Conservation (phyloP, 2,888 invertebrate species). For the Phyllotreta striolata region DNA sequence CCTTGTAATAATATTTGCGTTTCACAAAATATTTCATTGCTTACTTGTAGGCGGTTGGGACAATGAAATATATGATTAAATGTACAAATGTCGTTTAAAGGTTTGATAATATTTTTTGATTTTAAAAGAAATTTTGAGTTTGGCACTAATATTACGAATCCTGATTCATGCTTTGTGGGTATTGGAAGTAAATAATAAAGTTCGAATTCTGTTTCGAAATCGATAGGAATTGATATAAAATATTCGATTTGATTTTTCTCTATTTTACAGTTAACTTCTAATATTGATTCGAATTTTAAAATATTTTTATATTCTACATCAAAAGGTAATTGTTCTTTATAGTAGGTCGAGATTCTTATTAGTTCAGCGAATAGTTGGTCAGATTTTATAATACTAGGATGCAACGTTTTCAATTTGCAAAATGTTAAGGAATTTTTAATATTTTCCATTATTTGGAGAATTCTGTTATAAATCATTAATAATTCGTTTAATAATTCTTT, state of each 20-base stretch:
- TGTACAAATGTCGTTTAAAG: conserved; percentile 31
- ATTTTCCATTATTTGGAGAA: neutral
- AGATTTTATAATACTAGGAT: conserved; percentile 32
- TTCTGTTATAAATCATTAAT: neutral
- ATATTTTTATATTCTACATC: conserved; percentile 31
- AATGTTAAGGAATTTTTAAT: conserved; percentile 33
- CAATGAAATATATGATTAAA: conserved; percentile 30
- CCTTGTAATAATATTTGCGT: neutral
- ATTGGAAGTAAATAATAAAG: conserved; percentile 26
- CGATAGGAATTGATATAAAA: conserved; percentile 33
- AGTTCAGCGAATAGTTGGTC: conserved; percentile 27
- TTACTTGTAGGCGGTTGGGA: conserved; percentile 12
- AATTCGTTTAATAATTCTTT: neutral
- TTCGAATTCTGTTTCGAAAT: conserved; percentile 29
- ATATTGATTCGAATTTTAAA: conserved; percentile 28
- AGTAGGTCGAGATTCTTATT: conserved; percentile 28
- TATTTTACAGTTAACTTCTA: conserved; percentile 30
- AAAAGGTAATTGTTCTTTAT: conserved; percentile 27
- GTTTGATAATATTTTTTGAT: conserved; percentile 27
- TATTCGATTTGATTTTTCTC: conserved; percentile 24
- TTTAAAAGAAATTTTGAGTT: conserved; percentile 29
- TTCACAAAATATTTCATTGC: conserved; percentile 1
- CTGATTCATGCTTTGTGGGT: conserved; percentile 25
- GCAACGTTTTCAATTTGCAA: conserved; percentile 33
- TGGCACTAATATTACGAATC: conserved; percentile 26